Base-by-base conservation (phyloP, 2,797 vertebrate species). In the Halcyon smyrnensis region DNA sequence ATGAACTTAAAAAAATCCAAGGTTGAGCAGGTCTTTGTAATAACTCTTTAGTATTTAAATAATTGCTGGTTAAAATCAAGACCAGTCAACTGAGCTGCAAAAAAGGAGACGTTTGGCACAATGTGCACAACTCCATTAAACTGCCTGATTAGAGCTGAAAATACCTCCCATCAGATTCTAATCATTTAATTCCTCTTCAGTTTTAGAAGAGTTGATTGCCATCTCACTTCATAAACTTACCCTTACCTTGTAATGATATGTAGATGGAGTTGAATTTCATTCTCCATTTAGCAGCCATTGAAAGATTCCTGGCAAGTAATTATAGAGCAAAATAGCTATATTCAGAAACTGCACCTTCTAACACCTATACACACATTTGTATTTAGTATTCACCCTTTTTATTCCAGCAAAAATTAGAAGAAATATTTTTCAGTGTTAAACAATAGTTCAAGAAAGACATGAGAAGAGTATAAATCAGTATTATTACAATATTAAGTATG, bases 401-500 rank as follows among this genome's bases (percentile, higher is more conserved):
- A 67, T 65, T 71, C 25, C 73, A 91, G 39, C 15, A 81, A 84
- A 84, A 15, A 25, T 53, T 71, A 54, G 41, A 67, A 69, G 39
- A 71, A 43, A 73, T 50, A 48, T 73, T 91, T 94, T 86, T 59
- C 73, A 62, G 39, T 43, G 24, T 81, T 86, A 75, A 90, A 84
- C 63, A 79, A 92, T 75, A 87, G 59, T 54, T 95, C 15, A 80
- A 63, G 65, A 68, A 46, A 95, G 54, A 91, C 83, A 82, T 45
- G 80, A 94, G 85, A 84, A 74, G 74, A 87, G 37, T 88, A 87
- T 73, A 90, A 90, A 96, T 78, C 87, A 86, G 67, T 59, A 37
- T 93, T 95, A 88, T 85, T 84, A 76, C 59, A 88, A 81, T 76
- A 94, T 65, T 83, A 90, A 89, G 39, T 79, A 93, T 46, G 68